Evolutionary conservation across 2,888 invertebrate species (phyloP), one percentile per base, ranked within the genome.

Genomic region (Tiliacea aurago): DNA sequence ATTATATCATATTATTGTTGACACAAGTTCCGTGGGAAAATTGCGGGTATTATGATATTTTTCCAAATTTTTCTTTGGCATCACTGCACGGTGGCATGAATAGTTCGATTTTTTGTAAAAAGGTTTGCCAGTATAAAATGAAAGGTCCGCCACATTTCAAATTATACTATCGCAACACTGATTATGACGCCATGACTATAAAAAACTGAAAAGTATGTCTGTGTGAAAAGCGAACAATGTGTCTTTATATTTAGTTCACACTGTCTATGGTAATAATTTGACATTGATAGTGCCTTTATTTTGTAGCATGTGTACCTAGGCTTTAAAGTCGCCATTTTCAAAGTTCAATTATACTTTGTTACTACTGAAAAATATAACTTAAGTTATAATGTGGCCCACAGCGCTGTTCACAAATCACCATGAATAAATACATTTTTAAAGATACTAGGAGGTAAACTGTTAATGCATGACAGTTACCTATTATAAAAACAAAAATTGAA

Each of bases 1-100:
- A 79, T 76, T 66, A 62, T 79, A 85, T 70, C 72, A 62, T 51
- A 64, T 51, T 63, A 73, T 74, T 70, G 78, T 73, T 76, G 43
- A 37, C 20, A 72, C 59, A 63, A 73, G 70, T 84, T 13, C 61
- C 73, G 79, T 85, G 84, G 65, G 84, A 86, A 86, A 4, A 11
- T 63, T 63, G 58, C 20, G 20, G 20, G 51, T 67, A 62, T 43
- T 72, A 67, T 56, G 23, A 37, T 76, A 55, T 71, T 69, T 73
- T 66, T 73, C 15, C 15, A 18, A 49, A 45, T 76, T 74, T 70
- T 13, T 43, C 20, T 47, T 53, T 83, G 62, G 68, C 45, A 80
- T 73, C 70, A 76, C 63, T 51, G 45, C 10, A 69, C 15, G n/a
- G 18, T 41, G 37, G 33, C 45, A 62, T 64, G 74, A 72, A 73